These are phyloP conservation scores for Galbula dea DNA, from an alignment of 2,113 vertebrate species.

Conservation along the genomic window DNA sequence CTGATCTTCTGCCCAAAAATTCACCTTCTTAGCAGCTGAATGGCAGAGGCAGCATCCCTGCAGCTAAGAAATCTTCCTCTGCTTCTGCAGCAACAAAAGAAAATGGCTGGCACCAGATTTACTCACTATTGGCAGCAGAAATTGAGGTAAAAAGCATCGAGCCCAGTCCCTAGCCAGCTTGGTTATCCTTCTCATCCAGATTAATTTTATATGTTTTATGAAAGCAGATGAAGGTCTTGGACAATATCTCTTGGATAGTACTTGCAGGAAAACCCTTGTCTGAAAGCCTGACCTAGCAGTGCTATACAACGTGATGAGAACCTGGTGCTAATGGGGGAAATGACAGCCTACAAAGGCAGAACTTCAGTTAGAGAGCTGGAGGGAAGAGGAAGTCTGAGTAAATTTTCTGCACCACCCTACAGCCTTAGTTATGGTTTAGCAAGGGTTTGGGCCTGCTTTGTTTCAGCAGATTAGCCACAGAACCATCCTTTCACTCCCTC, in stretches of 20 bases:
- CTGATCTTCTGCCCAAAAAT: neutral
- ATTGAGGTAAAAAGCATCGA: neutral
- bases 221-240: neutral
- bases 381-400: neutral
- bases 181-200: neutral
- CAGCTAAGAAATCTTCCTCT: neutral
- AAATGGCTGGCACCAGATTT: neutral
- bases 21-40: neutral
- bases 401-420: neutral
- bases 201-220: neutral
- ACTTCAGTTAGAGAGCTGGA: neutral
- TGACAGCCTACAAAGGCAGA: neutral
- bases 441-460: neutral
- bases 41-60: fast-evolving
- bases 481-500: neutral
- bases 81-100: neutral
- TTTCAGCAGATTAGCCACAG: neutral
- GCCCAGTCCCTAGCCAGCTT: neutral
- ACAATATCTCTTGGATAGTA: neutral
- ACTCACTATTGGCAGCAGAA: neutral
- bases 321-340: neutral
- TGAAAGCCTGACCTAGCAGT: neutral
- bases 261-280: neutral
- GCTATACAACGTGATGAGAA: neutral
- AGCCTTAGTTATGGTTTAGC: neutral